Percentiles rank a stretch among this genome's conserved stretches.
phyloP scores from a whole-genome alignment of 1,140 invertebrate genomes.

The Chionoecetes opilio region DNA sequence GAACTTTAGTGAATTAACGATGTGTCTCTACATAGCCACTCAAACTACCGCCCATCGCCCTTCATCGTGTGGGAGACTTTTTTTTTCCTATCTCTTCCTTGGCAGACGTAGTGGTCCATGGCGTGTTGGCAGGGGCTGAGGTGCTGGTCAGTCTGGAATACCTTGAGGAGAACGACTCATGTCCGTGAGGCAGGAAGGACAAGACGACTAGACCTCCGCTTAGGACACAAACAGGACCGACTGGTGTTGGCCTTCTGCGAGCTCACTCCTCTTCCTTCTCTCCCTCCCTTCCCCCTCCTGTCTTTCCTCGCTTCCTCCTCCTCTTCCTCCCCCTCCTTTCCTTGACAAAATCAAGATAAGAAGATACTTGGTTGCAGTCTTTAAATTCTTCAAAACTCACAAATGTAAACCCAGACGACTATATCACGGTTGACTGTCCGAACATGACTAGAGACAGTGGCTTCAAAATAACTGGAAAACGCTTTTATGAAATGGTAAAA shows the following conservation, averaged over 20 bases:
- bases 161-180: not conserved
- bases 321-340: not conserved
- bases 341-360: too few relatives aligned
- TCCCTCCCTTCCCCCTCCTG: constrained; percentile 9
- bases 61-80: not conserved
- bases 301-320: not conserved
- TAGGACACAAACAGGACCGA: not conserved
- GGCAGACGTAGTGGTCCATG: not conserved
- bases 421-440: too few relatives aligned
- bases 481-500: too few relatives aligned
- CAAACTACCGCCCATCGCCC: not conserved
- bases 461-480: too few relatives aligned
- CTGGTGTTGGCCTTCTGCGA: not conserved
- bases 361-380: too few relatives aligned
- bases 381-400: too few relatives aligned
- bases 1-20: not conserved
- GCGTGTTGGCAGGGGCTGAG: not conserved
- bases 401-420: too few relatives aligned
- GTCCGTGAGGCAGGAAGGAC: not conserved
- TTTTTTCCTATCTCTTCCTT: not conserved
- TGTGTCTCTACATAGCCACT: not conserved
- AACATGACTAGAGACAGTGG: too few relatives aligned
- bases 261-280: constrained; percentile 11
- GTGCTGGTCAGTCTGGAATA: not conserved
- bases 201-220: not conserved